These are phyloP conservation scores for Threskiornis aethiopicus DNA, from an alignment of 2,797 vertebrate genomes.

Conservation along the genomic window DNA sequence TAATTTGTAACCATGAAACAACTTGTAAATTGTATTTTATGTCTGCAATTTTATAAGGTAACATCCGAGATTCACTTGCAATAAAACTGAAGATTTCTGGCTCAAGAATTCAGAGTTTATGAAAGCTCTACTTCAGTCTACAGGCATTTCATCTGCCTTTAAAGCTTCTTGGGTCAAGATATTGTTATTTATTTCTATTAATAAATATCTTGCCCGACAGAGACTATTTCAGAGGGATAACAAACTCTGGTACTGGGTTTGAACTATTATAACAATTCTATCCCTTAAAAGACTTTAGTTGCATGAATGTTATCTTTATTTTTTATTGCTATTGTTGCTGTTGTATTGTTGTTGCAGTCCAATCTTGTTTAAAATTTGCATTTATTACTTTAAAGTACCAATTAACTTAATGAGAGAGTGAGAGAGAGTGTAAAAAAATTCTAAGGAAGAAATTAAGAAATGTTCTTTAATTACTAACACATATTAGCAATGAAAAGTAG, in stretches of 20 bases:
- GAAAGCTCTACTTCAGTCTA: neutral
- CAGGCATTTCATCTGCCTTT: neutral
- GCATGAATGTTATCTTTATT: neutral
- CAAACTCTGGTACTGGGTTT: neutral
- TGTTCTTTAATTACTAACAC: neutral
- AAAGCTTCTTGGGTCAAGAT: neutral
- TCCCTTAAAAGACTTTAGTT: neutral
- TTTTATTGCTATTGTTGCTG: neutral
- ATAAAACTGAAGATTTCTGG: neutral
- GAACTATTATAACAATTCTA: neutral
- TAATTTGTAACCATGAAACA: neutral
- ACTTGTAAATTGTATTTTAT: neutral
- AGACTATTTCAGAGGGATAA: neutral
- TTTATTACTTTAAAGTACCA: neutral
- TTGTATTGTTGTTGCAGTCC: neutral
- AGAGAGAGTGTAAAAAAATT: neutral
- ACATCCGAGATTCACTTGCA: neutral
- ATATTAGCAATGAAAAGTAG: neutral
- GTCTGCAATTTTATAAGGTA: neutral
- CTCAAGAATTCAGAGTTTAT: neutral
- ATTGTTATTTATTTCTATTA: constrained; percentile 9
- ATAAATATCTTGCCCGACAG: neutral
- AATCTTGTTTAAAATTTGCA: neutral
- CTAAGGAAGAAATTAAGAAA: neutral
- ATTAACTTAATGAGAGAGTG: neutral